Evolutionary conservation across 92 coral and sea anemone genomes (phyloP).

Genomic region (Epizoanthus fatuus): DNA sequence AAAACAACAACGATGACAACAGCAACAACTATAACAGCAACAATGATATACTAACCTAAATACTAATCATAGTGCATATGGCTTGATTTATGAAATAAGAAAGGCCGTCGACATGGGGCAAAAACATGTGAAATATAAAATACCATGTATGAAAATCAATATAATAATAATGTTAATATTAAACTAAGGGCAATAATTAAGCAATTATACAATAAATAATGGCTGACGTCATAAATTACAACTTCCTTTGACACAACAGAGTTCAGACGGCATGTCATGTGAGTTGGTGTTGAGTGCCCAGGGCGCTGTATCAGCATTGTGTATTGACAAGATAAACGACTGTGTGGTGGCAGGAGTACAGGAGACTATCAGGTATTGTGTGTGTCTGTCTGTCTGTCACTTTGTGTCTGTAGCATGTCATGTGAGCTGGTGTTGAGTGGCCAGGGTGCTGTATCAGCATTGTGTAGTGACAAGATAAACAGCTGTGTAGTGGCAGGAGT

Average conservation of each 20-base stretch:
- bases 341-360: constrained; percentile 97
- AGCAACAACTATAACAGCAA: too few relatives aligned
- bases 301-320: constrained; percentile 95
- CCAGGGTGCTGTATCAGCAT: constrained; percentile 93
- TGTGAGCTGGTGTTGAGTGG: constrained; percentile 92
- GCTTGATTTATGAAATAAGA: too few relatives aligned
- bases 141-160: too few relatives aligned
- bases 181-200: too few relatives aligned
- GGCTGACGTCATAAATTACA: background rate
- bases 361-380: constrained; percentile 80
- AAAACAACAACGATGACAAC: too few relatives aligned
- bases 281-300: constrained; percentile 95
- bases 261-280: constrained; percentile 96
- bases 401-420: constrained; percentile 51
- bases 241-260: constrained; percentile 49
- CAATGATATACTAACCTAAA: too few relatives aligned
- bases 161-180: too few relatives aligned
- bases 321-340: constrained; percentile 94
- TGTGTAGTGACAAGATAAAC: constrained; percentile 92
- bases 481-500: constrained; percentile 95
- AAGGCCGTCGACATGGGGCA: too few relatives aligned
- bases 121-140: too few relatives aligned
- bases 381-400: background rate
- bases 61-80: too few relatives aligned
- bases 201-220: background rate